phyloP scores from a whole-genome alignment of 2,113 vertebrate genomes.

The Myotis davidii region DNA sequence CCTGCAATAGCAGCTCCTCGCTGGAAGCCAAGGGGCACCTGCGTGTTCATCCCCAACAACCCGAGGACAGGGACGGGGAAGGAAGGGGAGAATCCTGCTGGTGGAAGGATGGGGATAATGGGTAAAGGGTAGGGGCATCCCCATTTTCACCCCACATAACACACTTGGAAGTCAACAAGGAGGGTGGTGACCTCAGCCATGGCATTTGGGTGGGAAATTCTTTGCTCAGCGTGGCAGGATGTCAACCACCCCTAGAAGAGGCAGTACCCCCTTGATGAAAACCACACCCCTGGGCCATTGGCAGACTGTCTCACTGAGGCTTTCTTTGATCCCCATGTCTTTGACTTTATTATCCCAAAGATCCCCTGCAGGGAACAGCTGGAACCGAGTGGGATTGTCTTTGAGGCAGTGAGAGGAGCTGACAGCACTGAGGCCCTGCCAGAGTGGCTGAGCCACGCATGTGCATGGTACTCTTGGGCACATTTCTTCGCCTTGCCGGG shows the following conservation, averaged over 20 bases:
- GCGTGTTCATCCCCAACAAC: accelerated
- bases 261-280: not conserved
- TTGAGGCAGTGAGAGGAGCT: not conserved
- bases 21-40: not conserved
- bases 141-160: accelerated
- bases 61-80: no score
- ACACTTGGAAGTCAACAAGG: not conserved
- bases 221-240: not conserved
- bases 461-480: not conserved
- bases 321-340: not conserved
- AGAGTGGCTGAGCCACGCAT: not conserved
- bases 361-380: not conserved
- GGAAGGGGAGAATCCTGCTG: not conserved
- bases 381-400: not conserved
- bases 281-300: not conserved
- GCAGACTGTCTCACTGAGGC: not conserved
- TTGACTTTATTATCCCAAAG: not conserved
- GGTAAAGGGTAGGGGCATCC: not conserved
- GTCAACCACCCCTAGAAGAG: not conserved
- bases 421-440: no score
- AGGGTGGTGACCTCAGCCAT: not conserved
- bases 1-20: not conserved
- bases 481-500: not conserved
- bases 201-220: not conserved
- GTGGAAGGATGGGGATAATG: not conserved